These are phyloP conservation scores for Helogale parvula DNA, from an alignment of 2,113 vertebrate species.

Conservation along the genomic window DNA sequence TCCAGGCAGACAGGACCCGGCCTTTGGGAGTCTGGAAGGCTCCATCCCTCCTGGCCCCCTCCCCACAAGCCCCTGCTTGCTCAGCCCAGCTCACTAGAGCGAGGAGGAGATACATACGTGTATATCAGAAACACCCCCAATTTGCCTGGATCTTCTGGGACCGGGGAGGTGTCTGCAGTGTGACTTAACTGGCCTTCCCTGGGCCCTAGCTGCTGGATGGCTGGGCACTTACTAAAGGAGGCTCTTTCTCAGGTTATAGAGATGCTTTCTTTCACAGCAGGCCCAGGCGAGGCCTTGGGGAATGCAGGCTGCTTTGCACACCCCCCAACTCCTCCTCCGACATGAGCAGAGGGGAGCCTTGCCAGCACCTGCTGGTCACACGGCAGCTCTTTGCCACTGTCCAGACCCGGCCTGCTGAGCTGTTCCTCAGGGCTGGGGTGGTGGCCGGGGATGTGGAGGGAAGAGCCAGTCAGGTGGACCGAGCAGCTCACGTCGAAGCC, in stretches of 20 bases:
- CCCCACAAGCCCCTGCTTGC: background rate
- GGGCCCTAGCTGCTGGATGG: background rate
- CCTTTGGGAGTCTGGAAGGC: background rate
- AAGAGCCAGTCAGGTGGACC: rapidly evolving
- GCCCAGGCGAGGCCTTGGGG: background rate
- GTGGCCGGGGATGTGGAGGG: background rate
- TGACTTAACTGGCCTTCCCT: background rate
- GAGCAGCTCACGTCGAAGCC: background rate
- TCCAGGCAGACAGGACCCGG: background rate
- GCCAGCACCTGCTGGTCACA: no score
- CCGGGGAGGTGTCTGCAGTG: background rate
- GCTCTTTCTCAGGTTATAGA: background rate
- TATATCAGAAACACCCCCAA: background rate
- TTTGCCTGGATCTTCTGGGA: background rate
- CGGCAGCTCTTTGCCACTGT: background rate
- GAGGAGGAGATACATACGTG: background rate
- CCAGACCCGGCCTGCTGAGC: background rate
- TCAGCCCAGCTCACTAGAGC: background rate
- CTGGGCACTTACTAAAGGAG: background rate
- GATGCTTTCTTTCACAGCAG: background rate
- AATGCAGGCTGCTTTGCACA: no score
- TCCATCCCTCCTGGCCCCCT: background rate
- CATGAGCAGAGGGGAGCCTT: background rate
- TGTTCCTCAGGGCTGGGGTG: background rate
- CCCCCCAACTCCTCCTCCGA: background rate